phyloP scores from a whole-genome alignment of 2,113 vertebrate species.

The Callorhinus ursinus region DNA sequence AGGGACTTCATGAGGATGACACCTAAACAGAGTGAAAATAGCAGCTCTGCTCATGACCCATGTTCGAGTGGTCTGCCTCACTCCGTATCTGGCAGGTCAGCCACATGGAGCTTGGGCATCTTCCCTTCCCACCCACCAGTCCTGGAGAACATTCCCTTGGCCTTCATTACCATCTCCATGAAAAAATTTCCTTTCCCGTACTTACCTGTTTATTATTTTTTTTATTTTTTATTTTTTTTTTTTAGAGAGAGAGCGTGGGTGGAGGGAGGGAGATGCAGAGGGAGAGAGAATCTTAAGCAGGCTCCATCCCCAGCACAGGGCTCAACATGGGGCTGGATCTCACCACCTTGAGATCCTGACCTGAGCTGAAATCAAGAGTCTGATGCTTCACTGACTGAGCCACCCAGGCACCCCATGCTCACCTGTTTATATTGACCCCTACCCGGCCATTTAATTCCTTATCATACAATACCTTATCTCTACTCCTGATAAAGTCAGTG shows the following conservation, averaged over 20 bases:
- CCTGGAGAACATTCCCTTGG: neutral
- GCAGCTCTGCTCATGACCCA: neutral
- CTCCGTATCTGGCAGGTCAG: neutral
- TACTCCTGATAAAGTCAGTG: neutral
- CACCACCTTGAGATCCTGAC: neutral
- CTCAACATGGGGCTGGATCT: neutral
- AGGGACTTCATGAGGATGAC: neutral
- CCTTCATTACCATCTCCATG: neutral
- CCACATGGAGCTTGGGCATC: neutral
- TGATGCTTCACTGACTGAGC: neutral
- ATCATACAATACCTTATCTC: neutral
- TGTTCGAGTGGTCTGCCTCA: fast-evolving
- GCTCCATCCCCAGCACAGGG: neutral
- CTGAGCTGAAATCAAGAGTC: neutral
- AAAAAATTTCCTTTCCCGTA: neutral
- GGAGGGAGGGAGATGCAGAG: neutral
- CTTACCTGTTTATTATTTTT: neutral
- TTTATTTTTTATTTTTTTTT: neutral
- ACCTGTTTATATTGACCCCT: neutral
- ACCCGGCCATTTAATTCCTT: neutral
- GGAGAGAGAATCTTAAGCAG: neutral
- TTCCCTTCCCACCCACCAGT: neutral
- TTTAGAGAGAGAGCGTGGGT: neutral
- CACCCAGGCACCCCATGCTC: neutral
- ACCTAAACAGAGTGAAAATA: neutral